These are phyloP conservation scores for Macroramphosus scolopax DNA, from an alignment of 2,797 vertebrate genomes.

Conservation along the genomic window DNA sequence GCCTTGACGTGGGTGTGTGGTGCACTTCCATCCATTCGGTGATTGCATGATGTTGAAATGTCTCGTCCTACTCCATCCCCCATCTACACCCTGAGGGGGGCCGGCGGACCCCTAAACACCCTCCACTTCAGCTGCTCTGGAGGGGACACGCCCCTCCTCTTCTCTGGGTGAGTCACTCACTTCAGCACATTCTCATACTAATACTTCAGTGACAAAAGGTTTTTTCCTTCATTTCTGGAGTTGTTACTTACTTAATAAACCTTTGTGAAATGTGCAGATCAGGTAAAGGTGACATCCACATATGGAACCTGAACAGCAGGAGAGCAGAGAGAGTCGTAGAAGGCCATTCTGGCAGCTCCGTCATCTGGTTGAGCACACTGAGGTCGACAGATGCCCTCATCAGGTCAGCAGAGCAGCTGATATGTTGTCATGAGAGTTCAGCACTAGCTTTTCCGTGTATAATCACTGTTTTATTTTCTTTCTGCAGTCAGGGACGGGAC, in stretches of 20 bases:
- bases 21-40: constrained; percentile 1
- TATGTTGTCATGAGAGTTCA: too few species aligned
- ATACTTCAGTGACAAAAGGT: too few species aligned
- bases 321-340: constrained; percentile 78
- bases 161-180: constrained; percentile 85
- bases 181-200: not conserved
- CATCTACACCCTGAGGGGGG: constrained; percentile 87
- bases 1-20: not conserved
- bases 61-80: constrained; percentile 83
- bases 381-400: constrained; percentile 73
- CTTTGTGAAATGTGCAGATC: too few species aligned
- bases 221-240: too few species aligned
- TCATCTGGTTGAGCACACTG: constrained; percentile 82
- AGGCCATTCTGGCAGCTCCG: constrained; percentile 84
- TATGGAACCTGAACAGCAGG: constrained; percentile 89
- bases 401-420: constrained; percentile 74
- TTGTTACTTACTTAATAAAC: too few species aligned
- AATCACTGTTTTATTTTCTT: not conserved
- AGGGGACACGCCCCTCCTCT: constrained; percentile 77
- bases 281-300: constrained; percentile 83
- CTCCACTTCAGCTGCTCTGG: constrained; percentile 82
- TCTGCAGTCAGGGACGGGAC: constrained; percentile 89
- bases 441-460: too few species aligned
- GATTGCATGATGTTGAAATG: constrained; percentile 60
- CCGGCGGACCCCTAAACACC: constrained; percentile 81